Evolutionary conservation across 2,888 invertebrate species (phyloP).

Genomic region (Sphecodes monilicornis): DNA sequence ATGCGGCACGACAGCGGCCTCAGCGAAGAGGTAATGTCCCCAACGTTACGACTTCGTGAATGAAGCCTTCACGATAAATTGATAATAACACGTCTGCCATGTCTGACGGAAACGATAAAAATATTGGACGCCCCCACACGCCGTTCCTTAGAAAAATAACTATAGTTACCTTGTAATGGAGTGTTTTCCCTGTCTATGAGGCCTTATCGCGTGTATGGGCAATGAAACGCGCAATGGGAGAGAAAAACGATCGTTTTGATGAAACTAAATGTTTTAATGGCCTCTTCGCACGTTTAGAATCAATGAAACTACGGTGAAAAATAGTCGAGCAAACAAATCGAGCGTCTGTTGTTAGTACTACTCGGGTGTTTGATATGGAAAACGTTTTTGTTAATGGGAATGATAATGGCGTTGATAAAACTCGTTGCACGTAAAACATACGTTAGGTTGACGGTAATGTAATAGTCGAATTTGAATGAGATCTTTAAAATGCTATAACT

Average conservation of each 20-base stretch:
- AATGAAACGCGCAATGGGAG: neutral
- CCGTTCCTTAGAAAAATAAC: neutral
- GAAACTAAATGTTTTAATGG: neutral
- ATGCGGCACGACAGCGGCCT: slow-evolving; percentile 97
- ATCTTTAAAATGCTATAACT: neutral
- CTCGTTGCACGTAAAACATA: neutral
- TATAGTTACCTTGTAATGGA: neutral
- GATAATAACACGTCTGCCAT: neutral
- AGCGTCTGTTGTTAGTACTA: neutral
- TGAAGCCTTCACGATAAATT: neutral
- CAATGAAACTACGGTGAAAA: neutral
- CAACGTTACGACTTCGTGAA: slow-evolving; percentile 14
- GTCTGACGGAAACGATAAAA: neutral
- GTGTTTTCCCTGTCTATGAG: neutral
- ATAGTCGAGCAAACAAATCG: neutral
- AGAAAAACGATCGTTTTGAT: neutral
- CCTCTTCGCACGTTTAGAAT: neutral
- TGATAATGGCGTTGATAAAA: neutral
- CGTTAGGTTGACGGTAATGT: neutral
- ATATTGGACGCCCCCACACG: neutral
- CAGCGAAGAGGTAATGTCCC: slow-evolving; percentile 86
- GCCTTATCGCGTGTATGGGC: neutral
- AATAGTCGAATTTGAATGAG: neutral
- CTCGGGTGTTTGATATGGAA: neutral
- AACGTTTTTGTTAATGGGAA: neutral